Percentiles rank a stretch among this genome's conserved stretches.
Evolutionary conservation across 2,113 vertebrate species (phyloP).

Genomic region (Myodes glareolus): DNA sequence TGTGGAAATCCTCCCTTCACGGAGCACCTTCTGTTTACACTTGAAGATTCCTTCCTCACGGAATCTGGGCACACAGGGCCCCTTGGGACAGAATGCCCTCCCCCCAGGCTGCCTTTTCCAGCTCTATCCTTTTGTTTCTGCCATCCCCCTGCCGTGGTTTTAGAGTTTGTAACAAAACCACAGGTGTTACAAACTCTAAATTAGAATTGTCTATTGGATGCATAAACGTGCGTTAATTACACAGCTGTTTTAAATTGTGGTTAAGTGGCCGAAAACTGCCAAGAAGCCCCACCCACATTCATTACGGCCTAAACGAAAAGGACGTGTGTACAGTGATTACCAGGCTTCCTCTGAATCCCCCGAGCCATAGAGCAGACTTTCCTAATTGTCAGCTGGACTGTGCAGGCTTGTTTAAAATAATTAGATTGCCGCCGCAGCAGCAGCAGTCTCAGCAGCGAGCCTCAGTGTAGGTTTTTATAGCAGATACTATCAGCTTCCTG

Average conservation of each 20-base stretch:
- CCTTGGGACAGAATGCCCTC: rapidly evolving
- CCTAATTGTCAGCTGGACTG: slow-evolving; percentile 90
- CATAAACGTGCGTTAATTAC: slow-evolving; percentile 71
- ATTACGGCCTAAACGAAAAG: slow-evolving; percentile 80
- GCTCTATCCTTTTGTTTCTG: slow-evolving; percentile 7
- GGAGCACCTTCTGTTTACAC: background rate
- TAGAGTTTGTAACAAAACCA: slow-evolving; percentile 51
- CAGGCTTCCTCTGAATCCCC: slow-evolving; percentile 83
- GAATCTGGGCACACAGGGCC: background rate
- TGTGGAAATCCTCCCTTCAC: background rate
- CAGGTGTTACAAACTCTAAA: slow-evolving; percentile 59
- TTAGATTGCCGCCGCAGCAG: slow-evolving; percentile 81
- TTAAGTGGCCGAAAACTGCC: slow-evolving; percentile 79
- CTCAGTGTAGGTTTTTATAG: slow-evolving; percentile 84
- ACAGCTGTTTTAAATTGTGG: slow-evolving; percentile 77
- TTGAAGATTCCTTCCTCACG: background rate
- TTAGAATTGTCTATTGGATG: slow-evolving; percentile 62
- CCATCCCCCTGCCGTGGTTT: background rate
- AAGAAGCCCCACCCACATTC: slow-evolving; percentile 81
- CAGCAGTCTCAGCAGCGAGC: slow-evolving; percentile 80
- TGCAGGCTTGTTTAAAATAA: slow-evolving; percentile 90
- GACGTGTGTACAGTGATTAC: slow-evolving; percentile 81
- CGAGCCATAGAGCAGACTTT: slow-evolving; percentile 84
- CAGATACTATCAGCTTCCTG: slow-evolving; percentile 85
- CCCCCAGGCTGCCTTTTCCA: background rate